A percentile compares a stretch with the other conserved stretches of the same genome.
Conservation (phyloP, 2,888 invertebrate genomes). For the Hybos culiciformis region DNA sequence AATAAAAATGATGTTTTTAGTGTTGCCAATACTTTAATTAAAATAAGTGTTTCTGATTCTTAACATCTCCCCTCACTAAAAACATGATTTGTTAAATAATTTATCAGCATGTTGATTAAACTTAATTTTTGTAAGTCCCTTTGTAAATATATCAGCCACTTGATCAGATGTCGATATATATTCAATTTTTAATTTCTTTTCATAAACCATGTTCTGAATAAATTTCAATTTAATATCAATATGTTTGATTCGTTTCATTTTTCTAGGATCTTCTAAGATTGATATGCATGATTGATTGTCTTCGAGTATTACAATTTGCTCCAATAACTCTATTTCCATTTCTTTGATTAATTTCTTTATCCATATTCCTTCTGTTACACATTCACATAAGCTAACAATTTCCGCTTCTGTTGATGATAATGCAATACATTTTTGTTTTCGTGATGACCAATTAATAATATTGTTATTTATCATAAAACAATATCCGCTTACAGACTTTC, state of each 20-base stretch:
- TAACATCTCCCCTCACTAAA: not conserved
- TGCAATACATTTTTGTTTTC: not conserved
- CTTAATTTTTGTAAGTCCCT: not conserved
- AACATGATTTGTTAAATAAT: not conserved
- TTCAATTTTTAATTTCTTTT: not conserved
- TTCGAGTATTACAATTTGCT: not conserved
- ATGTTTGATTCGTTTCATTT: constrained; percentile 5
- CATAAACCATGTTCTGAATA: too few species aligned
- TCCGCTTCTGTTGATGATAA: too few species aligned
- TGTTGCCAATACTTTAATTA: too few species aligned
- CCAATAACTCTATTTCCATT: not conserved
- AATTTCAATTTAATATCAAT: constrained; percentile 4
- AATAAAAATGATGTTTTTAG: too few species aligned
- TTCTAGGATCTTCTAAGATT: not conserved
- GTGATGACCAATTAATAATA: not conserved
- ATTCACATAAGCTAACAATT: not conserved
- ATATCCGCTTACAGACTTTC: not conserved
- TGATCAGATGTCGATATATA: not conserved
- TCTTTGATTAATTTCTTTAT: not conserved
- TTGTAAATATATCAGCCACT: not conserved
- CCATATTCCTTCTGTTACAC: not conserved
- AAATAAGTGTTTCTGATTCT: too few species aligned
- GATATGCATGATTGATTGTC: constrained; percentile 4
- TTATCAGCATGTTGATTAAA: not conserved
- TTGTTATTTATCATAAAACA: not conserved